phyloP scores from a whole-genome alignment of 2,113 vertebrate species.

The Chlorodrepanis virens region DNA sequence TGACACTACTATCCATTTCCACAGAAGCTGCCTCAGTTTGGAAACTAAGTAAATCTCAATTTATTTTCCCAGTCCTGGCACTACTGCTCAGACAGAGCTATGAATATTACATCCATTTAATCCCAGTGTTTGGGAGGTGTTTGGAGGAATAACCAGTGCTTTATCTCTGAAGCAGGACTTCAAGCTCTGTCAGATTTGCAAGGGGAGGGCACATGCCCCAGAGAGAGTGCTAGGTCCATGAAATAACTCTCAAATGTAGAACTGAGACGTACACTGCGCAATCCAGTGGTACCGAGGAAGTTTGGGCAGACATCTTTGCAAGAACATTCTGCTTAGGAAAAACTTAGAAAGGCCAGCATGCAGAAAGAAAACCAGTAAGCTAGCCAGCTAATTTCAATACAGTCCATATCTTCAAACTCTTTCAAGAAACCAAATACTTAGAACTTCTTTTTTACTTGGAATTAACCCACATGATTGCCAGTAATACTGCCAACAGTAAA shows the following conservation, averaged over 20 bases:
- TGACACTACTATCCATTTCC: not conserved
- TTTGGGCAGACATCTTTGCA: not conserved
- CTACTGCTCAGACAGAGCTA: not conserved
- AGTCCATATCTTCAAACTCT: not conserved
- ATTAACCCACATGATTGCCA: not conserved
- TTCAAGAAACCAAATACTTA: not conserved
- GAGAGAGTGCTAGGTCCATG: not conserved
- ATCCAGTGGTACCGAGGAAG: not conserved
- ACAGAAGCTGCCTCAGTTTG: not conserved
- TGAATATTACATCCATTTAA: not conserved
- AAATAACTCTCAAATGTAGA: not conserved
- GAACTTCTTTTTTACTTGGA: not conserved
- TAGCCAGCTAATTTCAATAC: not conserved
- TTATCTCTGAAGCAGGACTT: not conserved
- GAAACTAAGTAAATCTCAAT: not conserved
- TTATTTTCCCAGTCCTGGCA: not conserved
- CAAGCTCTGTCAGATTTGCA: not conserved
- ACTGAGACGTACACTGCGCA: not conserved
- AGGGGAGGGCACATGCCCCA: not conserved
- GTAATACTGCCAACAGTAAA: not conserved
- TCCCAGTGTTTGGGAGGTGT: not conserved
- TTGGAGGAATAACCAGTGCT: not conserved
- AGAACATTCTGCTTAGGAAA: not conserved
- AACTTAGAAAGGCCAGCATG: not conserved
- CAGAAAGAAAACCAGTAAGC: not conserved